phyloP scores from a whole-genome alignment of 2,888 invertebrate species.

The Drosophila infuscata region DNA sequence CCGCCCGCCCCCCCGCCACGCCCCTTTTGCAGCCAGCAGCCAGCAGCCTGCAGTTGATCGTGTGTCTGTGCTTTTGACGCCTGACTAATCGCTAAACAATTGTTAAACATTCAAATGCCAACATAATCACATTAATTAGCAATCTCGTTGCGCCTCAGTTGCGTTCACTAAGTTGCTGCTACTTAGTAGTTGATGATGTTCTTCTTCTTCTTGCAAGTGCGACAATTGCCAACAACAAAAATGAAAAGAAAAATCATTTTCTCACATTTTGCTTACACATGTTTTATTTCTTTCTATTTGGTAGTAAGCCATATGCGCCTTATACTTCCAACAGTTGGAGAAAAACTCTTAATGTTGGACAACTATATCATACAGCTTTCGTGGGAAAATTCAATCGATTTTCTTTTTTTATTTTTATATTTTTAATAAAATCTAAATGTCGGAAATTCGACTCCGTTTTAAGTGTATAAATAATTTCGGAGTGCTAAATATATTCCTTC shows the following conservation, averaged over 20 bases:
- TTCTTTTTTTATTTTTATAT: background rate
- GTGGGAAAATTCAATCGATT: background rate
- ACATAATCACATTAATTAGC: slow-evolving; percentile 82
- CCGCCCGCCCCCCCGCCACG: too few relatives aligned
- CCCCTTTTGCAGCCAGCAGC: slow-evolving; percentile 1
- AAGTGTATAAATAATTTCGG: background rate
- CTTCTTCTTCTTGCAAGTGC: slow-evolving; percentile 14
- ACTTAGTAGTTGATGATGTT: slow-evolving; percentile 6
- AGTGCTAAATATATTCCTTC: background rate
- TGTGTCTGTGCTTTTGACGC: slow-evolving; percentile 50
- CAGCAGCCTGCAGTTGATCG: background rate
- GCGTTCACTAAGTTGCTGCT: slow-evolving; percentile 9
- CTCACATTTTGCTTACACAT: slow-evolving; percentile 20
- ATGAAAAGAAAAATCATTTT: slow-evolving; percentile 5
- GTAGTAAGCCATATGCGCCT: too few relatives aligned
- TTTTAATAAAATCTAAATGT: background rate
- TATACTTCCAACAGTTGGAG: too few relatives aligned
- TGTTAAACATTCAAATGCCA: slow-evolving; percentile 76
- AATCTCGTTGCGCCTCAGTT: slow-evolving; percentile 65
- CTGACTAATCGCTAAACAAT: slow-evolving; percentile 80
- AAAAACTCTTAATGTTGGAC: background rate
- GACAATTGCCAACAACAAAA: slow-evolving; percentile 46
- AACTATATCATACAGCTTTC: background rate
- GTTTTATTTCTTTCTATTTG: slow-evolving; percentile 2
- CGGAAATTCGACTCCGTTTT: background rate